Evolutionary conservation across 2,888 invertebrate genomes (phyloP).

Genomic region (Emesis furor): DNA sequence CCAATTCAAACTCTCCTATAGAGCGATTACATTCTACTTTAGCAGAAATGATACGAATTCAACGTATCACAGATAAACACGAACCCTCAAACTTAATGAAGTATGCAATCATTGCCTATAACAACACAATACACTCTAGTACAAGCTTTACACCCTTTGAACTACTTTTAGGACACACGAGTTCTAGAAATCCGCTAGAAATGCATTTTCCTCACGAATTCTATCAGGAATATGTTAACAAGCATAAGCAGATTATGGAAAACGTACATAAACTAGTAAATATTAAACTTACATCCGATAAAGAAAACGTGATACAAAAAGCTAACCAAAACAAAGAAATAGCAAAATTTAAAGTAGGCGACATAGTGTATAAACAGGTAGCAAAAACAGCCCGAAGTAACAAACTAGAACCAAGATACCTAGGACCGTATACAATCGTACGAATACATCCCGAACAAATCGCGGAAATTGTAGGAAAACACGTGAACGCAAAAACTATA

Average conservation of each 20-base stretch:
- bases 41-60: slow-evolving; percentile 62
- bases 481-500: slow-evolving; percentile 66
- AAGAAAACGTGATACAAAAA: slow-evolving; percentile 58
- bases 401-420: slow-evolving; percentile 61
- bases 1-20: slow-evolving; percentile 58
- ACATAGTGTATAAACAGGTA: slow-evolving; percentile 71
- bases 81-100: slow-evolving; percentile 61
- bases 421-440: slow-evolving; percentile 72
- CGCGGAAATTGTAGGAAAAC: slow-evolving; percentile 75
- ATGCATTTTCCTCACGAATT: slow-evolving; percentile 82
- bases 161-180: no score
- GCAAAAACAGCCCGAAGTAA: slow-evolving; percentile 73
- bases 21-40: slow-evolving; percentile 59
- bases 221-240: slow-evolving; percentile 94
- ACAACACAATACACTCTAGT: slow-evolving; percentile 14
- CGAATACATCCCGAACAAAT: slow-evolving; percentile 74
- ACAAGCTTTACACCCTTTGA: no score
- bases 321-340: slow-evolving; percentile 58
- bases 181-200: slow-evolving; percentile 51
- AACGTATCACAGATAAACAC: slow-evolving; percentile 69
- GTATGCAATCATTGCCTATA: slow-evolving; percentile 16
- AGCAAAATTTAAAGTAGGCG: slow-evolving; percentile 69
- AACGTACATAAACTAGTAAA: slow-evolving; percentile 35
- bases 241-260: background rate
- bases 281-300: slow-evolving; percentile 47